These are phyloP conservation scores for Panurus biarmicus DNA, from an alignment of 2,113 vertebrate genomes.

Conservation along the genomic window DNA sequence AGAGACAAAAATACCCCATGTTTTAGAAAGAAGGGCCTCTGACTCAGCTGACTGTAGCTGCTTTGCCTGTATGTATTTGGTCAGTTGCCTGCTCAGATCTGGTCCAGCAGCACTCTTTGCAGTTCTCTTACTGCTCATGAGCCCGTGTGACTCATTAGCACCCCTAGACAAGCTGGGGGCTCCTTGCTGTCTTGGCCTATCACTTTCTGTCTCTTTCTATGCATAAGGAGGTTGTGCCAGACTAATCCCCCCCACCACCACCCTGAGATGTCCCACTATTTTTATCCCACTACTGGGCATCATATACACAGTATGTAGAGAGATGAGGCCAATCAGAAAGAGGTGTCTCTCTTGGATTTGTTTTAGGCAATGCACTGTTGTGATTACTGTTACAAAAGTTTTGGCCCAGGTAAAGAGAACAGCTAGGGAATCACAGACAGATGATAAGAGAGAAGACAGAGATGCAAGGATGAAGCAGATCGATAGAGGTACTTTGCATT, in stretches of 20 bases:
- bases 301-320: neutral
- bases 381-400: neutral
- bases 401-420: neutral
- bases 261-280: neutral
- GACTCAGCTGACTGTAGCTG: neutral
- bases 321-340: neutral
- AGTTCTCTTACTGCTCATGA: neutral
- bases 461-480: neutral
- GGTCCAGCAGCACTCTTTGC: neutral
- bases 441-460: neutral
- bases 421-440: neutral
- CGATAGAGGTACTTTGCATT: neutral
- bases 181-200: neutral
- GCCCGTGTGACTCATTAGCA: neutral
- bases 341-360: fast-evolving
- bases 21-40: neutral
- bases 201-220: neutral
- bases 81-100: neutral
- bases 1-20: neutral
- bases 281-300: neutral
- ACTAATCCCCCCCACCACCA: neutral
- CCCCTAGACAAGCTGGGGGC: neutral
- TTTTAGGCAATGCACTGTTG: neutral
- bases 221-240: neutral
- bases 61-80: neutral